These are phyloP conservation scores for Corydoras sp. DNA, from an alignment of 2,113 vertebrate genomes.

Conservation along the genomic window DNA sequence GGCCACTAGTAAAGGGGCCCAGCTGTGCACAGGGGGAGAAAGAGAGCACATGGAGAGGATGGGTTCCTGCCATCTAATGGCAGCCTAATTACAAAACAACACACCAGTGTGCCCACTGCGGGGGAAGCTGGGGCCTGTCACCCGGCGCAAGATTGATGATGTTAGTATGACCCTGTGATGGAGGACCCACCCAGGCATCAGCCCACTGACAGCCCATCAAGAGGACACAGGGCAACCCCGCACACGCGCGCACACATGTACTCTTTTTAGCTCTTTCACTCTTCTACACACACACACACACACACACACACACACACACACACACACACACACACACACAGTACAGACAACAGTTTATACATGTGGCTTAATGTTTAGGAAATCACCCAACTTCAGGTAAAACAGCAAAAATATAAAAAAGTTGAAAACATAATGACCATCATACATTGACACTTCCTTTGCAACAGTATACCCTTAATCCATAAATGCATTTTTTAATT, in stretches of 20 bases:
- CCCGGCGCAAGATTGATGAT: slow-evolving; percentile 72
- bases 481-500: no score
- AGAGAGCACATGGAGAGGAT: slow-evolving; percentile 44
- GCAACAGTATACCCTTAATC: no score
- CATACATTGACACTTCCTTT: no score
- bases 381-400: no score
- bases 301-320: slow-evolving; percentile 14
- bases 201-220: slow-evolving; percentile 60
- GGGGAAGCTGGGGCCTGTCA: slow-evolving; percentile 63
- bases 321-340: slow-evolving; percentile 17
- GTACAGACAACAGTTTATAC: neutral
- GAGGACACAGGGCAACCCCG: slow-evolving; percentile 38
- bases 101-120: slow-evolving; percentile 67
- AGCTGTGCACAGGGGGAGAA: slow-evolving; percentile 50
- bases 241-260: slow-evolving; percentile 6
- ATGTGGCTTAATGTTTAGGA: no score
- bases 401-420: no score
- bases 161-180: slow-evolving; percentile 73
- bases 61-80: slow-evolving; percentile 74
- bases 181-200: slow-evolving; percentile 66
- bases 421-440: no score
- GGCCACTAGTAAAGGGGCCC: slow-evolving; percentile 47
- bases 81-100: slow-evolving; percentile 80
- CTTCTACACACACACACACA: slow-evolving; percentile 17
- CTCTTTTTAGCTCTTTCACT: no score